Evolutionary conservation across 2,888 invertebrate species (phyloP).

Genomic region (Hirudinaria manillensis): DNA sequence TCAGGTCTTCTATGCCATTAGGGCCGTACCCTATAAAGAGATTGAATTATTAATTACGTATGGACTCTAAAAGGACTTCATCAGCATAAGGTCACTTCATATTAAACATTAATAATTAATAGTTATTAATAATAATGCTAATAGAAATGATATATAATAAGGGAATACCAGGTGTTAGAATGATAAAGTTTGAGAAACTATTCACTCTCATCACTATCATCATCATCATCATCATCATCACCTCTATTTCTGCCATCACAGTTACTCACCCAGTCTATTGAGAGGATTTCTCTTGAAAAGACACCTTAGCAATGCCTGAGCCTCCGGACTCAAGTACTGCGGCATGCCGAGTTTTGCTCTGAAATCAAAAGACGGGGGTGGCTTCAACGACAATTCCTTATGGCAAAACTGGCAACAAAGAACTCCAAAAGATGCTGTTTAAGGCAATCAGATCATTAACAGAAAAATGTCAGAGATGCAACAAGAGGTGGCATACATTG

Average conservation of each 20-base stretch:
- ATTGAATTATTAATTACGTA: too few species aligned
- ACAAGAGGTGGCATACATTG: neutral
- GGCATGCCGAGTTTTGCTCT: slow-evolving; percentile 95
- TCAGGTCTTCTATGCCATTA: slow-evolving; percentile 72
- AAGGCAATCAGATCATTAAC: neutral
- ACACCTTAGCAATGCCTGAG: slow-evolving; percentile 84
- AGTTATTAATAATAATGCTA: too few species aligned
- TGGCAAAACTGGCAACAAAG: too few species aligned
- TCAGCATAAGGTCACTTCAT: too few species aligned
- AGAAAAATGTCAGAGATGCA: neutral
- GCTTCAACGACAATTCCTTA: neutral
- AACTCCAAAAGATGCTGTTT: neutral
- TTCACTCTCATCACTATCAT: neutral
- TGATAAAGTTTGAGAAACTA: too few species aligned
- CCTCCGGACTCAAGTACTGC: slow-evolving; percentile 87
- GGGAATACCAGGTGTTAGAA: too few species aligned
- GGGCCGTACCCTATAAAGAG: slow-evolving; percentile 53
- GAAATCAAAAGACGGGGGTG: slow-evolving; percentile 38
- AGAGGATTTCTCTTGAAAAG: slow-evolving; percentile 93
- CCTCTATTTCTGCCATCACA: neutral
- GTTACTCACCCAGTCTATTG: slow-evolving; percentile 64
- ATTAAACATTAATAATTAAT: too few species aligned
- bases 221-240: slow-evolving; percentile 11
- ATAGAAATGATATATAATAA: too few species aligned
- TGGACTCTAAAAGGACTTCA: too few species aligned